A percentile compares a stretch with the other conserved stretches of the same genome.
Evolutionary conservation across 1,140 invertebrate species (phyloP).

Genomic region (Lepidurus couesii): DNA sequence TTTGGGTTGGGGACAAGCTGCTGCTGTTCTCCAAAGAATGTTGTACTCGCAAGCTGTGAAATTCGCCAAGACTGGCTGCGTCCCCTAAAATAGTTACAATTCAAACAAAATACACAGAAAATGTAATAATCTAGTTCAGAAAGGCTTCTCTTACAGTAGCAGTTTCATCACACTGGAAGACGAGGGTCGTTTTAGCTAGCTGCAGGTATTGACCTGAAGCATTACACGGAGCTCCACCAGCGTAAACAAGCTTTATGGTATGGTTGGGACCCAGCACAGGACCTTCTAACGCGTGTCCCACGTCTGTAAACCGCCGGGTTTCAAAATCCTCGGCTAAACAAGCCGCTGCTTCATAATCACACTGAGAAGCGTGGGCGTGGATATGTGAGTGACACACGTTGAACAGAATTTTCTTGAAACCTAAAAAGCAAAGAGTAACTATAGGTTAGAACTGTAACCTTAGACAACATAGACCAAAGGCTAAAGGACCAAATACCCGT

Average conservation of each 20-base stretch:
- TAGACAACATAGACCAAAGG: no score
- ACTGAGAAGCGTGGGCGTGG: background rate
- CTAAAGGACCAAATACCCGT: background rate
- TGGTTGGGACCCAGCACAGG: background rate
- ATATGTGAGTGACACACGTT: background rate
- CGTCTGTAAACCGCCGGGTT: background rate
- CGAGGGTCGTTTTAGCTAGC: background rate
- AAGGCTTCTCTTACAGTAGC: background rate
- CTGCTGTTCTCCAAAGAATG: background rate
- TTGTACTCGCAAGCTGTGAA: background rate
- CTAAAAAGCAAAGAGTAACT: background rate
- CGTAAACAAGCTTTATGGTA: background rate
- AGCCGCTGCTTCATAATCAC: background rate
- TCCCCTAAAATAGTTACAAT: background rate
- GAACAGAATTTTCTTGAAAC: background rate
- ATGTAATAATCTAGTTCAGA: background rate
- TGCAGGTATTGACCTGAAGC: slow-evolving; percentile 1
- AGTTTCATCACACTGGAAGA: slow-evolving; percentile 8
- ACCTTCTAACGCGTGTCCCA: background rate
- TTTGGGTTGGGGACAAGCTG: background rate
- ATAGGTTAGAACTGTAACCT: no score
- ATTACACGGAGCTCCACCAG: background rate
- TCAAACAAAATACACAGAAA: background rate
- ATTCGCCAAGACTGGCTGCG: background rate
- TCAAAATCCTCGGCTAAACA: background rate